These are phyloP conservation scores for Cosmia pyralina DNA, from an alignment of 2,888 invertebrate species.

Conservation along the genomic window DNA sequence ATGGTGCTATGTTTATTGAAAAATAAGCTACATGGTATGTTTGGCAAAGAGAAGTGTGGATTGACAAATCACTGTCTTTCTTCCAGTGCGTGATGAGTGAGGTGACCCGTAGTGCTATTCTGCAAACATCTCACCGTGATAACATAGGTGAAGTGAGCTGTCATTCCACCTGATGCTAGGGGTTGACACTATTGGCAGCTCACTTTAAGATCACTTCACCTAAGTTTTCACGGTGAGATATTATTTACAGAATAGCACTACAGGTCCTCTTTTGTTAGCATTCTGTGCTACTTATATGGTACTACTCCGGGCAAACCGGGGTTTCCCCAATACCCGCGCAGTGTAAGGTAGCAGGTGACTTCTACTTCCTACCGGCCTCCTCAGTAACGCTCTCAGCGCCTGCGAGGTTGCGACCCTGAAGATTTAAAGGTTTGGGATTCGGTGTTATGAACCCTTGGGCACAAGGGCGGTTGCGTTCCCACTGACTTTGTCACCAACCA, in stretches of 20 bases:
- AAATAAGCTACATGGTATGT: constrained; percentile 18
- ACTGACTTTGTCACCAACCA: background rate
- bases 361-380: background rate
- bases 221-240: too few species aligned
- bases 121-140: too few species aligned
- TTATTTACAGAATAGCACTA: too few species aligned
- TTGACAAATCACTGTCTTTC: background rate
- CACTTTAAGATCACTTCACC: too few species aligned
- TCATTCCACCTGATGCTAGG: too few species aligned
- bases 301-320: background rate
- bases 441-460: too few species aligned
- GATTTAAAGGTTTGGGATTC: background rate
- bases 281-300: background rate
- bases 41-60: constrained; percentile 9
- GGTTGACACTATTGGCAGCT: too few species aligned
- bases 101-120: too few species aligned
- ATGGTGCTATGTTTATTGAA: constrained; percentile 38
- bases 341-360: background rate
- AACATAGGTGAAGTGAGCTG: too few species aligned
- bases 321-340: background rate
- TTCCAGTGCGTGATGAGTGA: background rate
- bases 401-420: background rate
- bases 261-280: background rate
- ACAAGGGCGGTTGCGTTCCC: background rate
- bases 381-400: background rate